Evolutionary conservation across 2,888 invertebrate genomes (phyloP), one percentile per base, ranked within the genome.

Genomic region (Cordilura impudica): DNA sequence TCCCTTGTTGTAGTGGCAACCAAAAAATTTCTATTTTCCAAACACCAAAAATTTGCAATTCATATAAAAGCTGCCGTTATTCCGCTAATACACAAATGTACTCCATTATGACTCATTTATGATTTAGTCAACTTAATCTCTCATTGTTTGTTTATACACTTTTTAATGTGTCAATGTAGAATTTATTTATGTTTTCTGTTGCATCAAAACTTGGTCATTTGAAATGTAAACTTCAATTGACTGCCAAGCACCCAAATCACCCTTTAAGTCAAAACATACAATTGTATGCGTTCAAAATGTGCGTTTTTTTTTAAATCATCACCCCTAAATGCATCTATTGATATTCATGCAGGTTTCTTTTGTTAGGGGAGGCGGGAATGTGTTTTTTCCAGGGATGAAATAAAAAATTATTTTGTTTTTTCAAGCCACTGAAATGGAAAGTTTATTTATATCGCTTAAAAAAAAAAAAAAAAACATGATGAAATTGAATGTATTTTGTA

Each of bases 371-470:
- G 19, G 31, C 16, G 14, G 6, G 29, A 23, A 56, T 54, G n/a
- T 14, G n/a, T 14, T 45, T 53, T 14, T 23, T 14, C 31, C 45
- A 60, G 60, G 72, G 51, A 51, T 63, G 54, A 78, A 63, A 71
- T 35, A n/a, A 12, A 39, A 39, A 23, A 51, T 16, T 35, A 53
- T 73, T 78, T 72, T 39, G 10, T 47, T 29, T 23, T 31, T 16
- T 61, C 4, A 43, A 6, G 60, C 29, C 29, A 73, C 63, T 70
- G 73, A 78, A 78, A 78, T 43, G 73, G 73, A 78, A 78, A 78
- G 69, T 78, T 78, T 74, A 45, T 78, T 66, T 74, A 35, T 74
- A 45, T 45, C 5, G 35, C n/a, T n/a, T 35, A 35, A 65, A 39
- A 71, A 43, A 58, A 49, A 49, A 58, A 51, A 21, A 39, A 39